A percentile compares a stretch with the other conserved stretches of the same genome.
These are phyloP conservation scores for Chalcis sispes DNA, from an alignment of 2,888 invertebrate species.

Conservation along the genomic window DNA sequence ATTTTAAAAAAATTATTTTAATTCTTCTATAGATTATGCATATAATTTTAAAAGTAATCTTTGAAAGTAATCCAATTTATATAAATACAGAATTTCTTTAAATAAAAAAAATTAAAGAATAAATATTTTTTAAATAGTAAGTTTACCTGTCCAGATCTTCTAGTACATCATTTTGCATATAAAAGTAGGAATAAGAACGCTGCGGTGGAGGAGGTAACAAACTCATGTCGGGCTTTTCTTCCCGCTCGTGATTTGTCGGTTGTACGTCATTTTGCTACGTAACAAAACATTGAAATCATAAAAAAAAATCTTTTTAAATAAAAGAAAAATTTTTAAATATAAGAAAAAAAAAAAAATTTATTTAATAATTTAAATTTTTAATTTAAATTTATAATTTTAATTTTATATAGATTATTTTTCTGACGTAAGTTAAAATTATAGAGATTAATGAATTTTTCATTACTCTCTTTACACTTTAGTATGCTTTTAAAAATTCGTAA, in stretches of 20 bases:
- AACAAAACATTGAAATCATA: neutral
- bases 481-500: too few relatives aligned
- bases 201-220: constrained; percentile 70
- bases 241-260: constrained; percentile 84
- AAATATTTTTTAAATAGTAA: constrained; percentile 4
- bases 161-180: constrained; percentile 81
- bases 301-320: neutral
- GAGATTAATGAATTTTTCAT: too few relatives aligned
- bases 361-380: neutral
- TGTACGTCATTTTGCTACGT: constrained; percentile 77
- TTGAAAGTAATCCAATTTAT: neutral
- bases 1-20: too few relatives aligned
- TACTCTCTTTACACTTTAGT: too few relatives aligned
- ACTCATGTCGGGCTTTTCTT: constrained; percentile 72
- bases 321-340: too few relatives aligned
- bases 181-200: constrained; percentile 86
- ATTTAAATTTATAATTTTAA: neutral
- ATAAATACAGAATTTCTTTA: neutral
- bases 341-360: neutral
- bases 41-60: neutral
- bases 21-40: too few relatives aligned
- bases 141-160: constrained; percentile 81
- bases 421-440: too few relatives aligned
- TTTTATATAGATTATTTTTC: neutral
- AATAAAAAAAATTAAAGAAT: neutral